phyloP scores from a whole-genome alignment of 2,888 invertebrate species.

The Leptopterna dolabrata region DNA sequence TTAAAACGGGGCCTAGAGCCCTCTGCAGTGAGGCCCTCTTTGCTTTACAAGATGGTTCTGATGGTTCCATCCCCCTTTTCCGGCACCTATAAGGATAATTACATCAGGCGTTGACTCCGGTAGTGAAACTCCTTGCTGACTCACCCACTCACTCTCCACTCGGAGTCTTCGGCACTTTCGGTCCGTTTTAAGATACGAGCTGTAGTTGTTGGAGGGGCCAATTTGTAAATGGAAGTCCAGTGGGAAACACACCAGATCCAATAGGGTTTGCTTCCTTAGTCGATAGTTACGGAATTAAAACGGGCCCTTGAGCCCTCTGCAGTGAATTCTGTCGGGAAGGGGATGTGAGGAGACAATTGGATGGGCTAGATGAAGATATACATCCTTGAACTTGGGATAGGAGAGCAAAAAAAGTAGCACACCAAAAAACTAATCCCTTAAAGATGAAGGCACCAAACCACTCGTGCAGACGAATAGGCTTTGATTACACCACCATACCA shows the following conservation, averaged over 20 bases:
- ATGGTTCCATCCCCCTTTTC: neutral
- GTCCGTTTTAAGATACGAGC: neutral
- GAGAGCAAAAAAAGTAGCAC: neutral
- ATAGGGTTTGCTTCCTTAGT: neutral
- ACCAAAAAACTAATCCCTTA: neutral
- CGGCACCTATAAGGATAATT: slow-evolving; percentile 52
- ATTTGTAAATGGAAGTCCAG: slow-evolving; percentile 50
- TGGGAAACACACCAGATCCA: slow-evolving; percentile 34
- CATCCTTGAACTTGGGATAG: neutral
- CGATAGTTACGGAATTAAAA: neutral
- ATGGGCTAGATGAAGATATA: slow-evolving; percentile 20
- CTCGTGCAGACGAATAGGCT: too few relatives aligned
- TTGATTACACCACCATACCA: too few relatives aligned
- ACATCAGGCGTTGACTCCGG: slow-evolving; percentile 45
- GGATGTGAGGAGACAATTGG: slow-evolving; percentile 11
- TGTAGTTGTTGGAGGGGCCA: neutral
- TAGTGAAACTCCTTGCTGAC: slow-evolving; percentile 28
- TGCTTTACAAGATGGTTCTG: slow-evolving; percentile 9
- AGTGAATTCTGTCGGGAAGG: slow-evolving; percentile 9
- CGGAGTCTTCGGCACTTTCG: slow-evolving; percentile 20
- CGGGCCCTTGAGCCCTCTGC: too few relatives aligned
- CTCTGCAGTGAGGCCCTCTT: neutral
- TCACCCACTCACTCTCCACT: slow-evolving; percentile 27
- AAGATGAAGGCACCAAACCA: neutral
- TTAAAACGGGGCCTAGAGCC: slow-evolving; percentile 52